Evolutionary conservation across 35 echinoderm and acorn worm species (phyloP).

Genomic region (Anneissia japonica): DNA sequence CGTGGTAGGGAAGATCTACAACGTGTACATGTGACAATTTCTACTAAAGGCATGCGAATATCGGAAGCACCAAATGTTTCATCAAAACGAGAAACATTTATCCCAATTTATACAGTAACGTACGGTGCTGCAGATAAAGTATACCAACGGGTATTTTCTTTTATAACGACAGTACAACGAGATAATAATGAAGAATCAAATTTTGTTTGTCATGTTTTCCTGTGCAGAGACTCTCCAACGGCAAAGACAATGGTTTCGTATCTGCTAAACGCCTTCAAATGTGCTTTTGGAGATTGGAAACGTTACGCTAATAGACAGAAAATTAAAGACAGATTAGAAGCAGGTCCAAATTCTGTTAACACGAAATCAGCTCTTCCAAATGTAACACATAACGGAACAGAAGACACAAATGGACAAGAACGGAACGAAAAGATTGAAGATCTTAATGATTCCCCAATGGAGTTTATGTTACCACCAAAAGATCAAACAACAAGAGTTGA

Average conservation of each 20-base stretch:
- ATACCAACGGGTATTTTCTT: conserved; percentile 71
- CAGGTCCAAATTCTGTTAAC: conserved; percentile 31
- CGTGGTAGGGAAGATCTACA: conserved; percentile 38
- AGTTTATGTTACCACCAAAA: conserved; percentile 8
- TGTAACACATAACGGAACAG: neutral
- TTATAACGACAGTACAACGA: conserved; percentile 65
- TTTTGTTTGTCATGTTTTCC: conserved; percentile 72
- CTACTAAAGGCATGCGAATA: conserved; percentile 57
- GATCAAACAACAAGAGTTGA: conserved; percentile 45
- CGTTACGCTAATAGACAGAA: conserved; percentile 45
- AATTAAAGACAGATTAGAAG: conserved; percentile 53
- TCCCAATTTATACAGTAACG: conserved; percentile 80
- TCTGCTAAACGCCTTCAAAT: conserved; percentile 71
- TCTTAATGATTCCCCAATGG: neutral
- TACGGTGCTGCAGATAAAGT: conserved; percentile 74
- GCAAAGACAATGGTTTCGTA: conserved; percentile 76
- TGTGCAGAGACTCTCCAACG: conserved; percentile 37
- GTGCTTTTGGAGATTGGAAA: conserved; percentile 58
- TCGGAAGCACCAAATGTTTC: conserved; percentile 42
- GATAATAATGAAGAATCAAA: neutral
- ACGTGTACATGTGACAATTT: conserved; percentile 56
- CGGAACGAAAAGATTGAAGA: neutral
- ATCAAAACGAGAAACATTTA: conserved; percentile 51
- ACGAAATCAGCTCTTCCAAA: neutral
- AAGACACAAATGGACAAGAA: neutral